Evolutionary conservation across 2,888 invertebrate genomes (phyloP).

Genomic region (Acleris literana): DNA sequence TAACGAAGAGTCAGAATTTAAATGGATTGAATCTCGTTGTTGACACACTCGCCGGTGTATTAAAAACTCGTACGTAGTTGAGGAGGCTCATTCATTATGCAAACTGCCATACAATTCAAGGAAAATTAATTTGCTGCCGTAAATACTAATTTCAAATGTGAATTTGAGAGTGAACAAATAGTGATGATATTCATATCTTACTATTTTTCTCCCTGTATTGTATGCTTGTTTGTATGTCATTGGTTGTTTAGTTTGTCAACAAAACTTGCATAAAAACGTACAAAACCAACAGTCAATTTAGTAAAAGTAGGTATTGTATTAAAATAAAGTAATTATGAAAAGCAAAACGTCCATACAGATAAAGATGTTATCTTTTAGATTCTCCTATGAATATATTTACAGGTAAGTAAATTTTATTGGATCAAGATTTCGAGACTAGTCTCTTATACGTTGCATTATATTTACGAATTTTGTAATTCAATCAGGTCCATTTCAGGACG

Average conservation of each 20-base stretch:
- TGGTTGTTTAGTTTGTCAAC: too few relatives aligned
- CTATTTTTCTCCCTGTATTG: too few relatives aligned
- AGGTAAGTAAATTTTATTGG: too few relatives aligned
- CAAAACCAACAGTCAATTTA: too few relatives aligned
- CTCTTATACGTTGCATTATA: neutral
- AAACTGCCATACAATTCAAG: conserved; percentile 1
- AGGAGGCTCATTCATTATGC: conserved; percentile 5
- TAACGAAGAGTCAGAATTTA: conserved; percentile 9
- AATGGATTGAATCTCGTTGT: conserved; percentile 12
- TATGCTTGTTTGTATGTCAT: too few relatives aligned
- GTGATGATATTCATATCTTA: too few relatives aligned
- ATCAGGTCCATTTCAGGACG: neutral
- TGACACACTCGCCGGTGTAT: conserved; percentile 4
- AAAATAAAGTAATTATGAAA: too few relatives aligned
- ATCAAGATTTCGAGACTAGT: neutral
- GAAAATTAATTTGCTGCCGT: neutral
- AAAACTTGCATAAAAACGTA: too few relatives aligned
- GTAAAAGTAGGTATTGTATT: too few relatives aligned
- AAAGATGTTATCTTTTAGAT: too few relatives aligned
- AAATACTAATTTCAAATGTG: conserved; percentile 2
- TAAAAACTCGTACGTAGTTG: conserved; percentile 3
- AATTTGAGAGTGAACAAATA: neutral
- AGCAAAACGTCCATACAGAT: too few relatives aligned
- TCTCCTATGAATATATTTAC: too few relatives aligned
- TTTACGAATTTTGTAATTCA: neutral